These are phyloP conservation scores for Nyctibius bracteatus DNA, from an alignment of 2,113 vertebrate genomes.

Conservation along the genomic window DNA sequence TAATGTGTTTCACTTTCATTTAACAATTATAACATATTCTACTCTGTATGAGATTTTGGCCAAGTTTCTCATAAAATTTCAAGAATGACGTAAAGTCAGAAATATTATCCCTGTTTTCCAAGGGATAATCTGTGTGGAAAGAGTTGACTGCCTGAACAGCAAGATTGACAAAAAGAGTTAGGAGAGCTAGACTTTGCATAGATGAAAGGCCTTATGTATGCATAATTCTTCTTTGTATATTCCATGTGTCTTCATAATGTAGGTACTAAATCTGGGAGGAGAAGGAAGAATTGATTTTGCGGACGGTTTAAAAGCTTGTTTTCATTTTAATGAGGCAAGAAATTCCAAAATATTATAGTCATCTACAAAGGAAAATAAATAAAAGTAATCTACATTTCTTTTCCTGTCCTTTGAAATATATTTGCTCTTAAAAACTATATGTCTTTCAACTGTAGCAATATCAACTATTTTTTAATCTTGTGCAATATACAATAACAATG, in stretches of 20 bases:
- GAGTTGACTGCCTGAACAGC: not conserved
- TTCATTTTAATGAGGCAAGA: not conserved
- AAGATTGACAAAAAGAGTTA: not conserved
- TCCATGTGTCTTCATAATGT: not conserved
- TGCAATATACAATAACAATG: not conserved
- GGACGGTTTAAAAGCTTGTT: not conserved
- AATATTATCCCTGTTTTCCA: not conserved
- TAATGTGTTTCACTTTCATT: not conserved
- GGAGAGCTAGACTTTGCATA: not conserved
- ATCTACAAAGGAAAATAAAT: not conserved
- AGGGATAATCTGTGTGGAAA: not conserved
- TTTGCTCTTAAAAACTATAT: not conserved
- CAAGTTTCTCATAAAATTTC: not conserved
- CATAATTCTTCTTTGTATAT: not conserved
- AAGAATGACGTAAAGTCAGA: not conserved
- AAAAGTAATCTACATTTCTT: not conserved
- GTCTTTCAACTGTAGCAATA: not conserved
- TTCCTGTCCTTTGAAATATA: not conserved
- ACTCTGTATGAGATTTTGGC: not conserved
- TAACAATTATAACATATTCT: not conserved
- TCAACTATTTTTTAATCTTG: not conserved
- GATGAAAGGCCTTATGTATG: not conserved
- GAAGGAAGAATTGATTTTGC: not conserved
- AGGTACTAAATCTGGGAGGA: not conserved
- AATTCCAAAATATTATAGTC: not conserved